phyloP scores from a whole-genome alignment of 2,113 vertebrate genomes.

The Gymnarchus niloticus region DNA sequence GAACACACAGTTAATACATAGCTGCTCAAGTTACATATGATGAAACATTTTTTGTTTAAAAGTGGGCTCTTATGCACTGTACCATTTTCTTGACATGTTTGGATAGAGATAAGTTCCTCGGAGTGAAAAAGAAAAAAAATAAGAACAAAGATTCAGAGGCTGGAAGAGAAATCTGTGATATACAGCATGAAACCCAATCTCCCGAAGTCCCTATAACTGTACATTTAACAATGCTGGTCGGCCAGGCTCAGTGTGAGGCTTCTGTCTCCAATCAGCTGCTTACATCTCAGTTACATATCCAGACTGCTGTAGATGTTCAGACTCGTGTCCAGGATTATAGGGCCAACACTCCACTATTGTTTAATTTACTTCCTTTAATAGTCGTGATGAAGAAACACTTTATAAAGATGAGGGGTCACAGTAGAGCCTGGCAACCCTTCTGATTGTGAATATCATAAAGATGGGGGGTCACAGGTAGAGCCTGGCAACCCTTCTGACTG shows the following conservation, averaged over 20 bases:
- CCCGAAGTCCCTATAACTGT: neutral
- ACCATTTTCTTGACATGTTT: neutral
- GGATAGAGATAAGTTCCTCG: neutral
- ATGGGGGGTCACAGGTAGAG: no score
- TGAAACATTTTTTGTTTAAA: neutral
- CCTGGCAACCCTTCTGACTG: no score
- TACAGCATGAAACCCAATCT: neutral
- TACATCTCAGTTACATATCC: neutral
- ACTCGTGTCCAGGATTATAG: neutral
- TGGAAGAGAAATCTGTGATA: neutral
- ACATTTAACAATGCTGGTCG: neutral
- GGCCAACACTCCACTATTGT: conserved; percentile 1
- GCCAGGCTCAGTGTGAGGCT: neutral
- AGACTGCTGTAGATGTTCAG: neutral
- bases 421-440: neutral
- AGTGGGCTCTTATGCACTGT: neutral
- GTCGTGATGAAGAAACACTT: neutral
- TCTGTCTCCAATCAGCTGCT: neutral
- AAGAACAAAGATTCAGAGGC: neutral
- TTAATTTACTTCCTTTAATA: conserved; percentile 18
- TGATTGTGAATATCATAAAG: neutral
- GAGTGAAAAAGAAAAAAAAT: neutral
- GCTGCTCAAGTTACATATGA: neutral
- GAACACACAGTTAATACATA: neutral
- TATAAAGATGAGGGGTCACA: neutral